Base-by-base conservation (phyloP, 1,140 invertebrate species). In the Pogonognathellus flavescens region DNA sequence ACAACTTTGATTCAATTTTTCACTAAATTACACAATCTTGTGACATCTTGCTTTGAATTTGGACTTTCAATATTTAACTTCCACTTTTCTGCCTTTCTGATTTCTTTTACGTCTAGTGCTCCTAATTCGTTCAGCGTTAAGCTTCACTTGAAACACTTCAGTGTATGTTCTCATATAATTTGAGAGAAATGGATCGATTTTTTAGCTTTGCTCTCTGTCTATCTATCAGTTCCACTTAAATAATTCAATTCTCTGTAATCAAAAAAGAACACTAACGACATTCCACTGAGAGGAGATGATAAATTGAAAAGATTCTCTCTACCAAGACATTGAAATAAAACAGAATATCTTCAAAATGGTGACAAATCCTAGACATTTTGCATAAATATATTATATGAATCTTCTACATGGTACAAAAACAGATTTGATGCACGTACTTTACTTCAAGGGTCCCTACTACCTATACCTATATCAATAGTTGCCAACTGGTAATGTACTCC, bases 1-100 rank as follows among this genome's bases (percentile, higher is more conserved):
- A 20, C 62, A 66, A 66, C 62, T 66, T 25, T 66, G 20, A 66
- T 66, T 66, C 62, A 20, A 66, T 66, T 66, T 66, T 25, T 20
- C 62, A 66, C 62, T 66, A 66, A 66, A 66, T 66, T 66, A 66
- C 62, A 66, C 62, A 66, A 22, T 66, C 62, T 41, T 66, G 62
- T 66, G 62, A 66, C 62, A 66, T 66, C 62, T 66, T 66, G 62
- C 62, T 66, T 66, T 66, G 62, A 66, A 66, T 66, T 20, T 66
- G 14, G 20, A 66, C 62, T 31, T 25, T 66, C 25, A 18, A 20
- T 66, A 66, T 66, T 66, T 25, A 22, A 25, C 62, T 66, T 25
- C 62, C 62, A 66, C 62, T 66, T 66, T 66, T 66, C 62, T 66
- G 62, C 62, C 62, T 66, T 31, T 66, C 62, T 66, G 62, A 66